These are phyloP conservation scores for Rissa tridactyla DNA, from an alignment of 2,113 vertebrate genomes.

Conservation along the genomic window DNA sequence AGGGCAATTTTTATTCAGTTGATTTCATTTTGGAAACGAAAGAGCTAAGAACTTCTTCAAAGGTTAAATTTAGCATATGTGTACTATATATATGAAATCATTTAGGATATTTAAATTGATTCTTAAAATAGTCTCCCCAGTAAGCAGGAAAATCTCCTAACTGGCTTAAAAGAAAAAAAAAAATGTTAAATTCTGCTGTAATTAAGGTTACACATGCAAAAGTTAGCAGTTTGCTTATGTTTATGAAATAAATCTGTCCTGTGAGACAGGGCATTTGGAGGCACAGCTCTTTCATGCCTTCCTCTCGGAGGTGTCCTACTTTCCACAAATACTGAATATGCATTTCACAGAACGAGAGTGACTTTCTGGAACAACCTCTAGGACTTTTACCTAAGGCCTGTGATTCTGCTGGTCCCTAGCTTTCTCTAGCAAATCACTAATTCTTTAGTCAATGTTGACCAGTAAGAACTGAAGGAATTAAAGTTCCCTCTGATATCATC, in stretches of 20 bases:
- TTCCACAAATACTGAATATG: neutral
- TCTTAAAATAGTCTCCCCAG: neutral
- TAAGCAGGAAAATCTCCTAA: neutral
- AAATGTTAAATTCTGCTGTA: neutral
- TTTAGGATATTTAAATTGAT: neutral
- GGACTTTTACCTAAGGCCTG: neutral
- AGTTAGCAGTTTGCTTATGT: neutral
- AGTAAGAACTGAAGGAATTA: neutral
- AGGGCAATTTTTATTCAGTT: neutral
- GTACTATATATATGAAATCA: neutral
- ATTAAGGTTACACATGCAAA: neutral
- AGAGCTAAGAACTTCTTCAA: conserved; percentile 21
- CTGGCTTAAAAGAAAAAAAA: neutral
- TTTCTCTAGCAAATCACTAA: neutral
- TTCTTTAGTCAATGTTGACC: neutral
- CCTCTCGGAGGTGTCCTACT: neutral
- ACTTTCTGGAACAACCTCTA: neutral
- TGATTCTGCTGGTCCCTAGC: neutral
- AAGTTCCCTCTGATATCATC: neutral
- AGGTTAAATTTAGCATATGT: conserved; percentile 11
- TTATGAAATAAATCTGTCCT: conserved; percentile 7
- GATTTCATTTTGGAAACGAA: neutral
- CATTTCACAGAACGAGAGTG: neutral
- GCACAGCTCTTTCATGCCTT: neutral
- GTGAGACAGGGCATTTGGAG: neutral